Conservation (phyloP, 2,797 vertebrate genomes). For the Micropoecilia bifurca region DNA sequence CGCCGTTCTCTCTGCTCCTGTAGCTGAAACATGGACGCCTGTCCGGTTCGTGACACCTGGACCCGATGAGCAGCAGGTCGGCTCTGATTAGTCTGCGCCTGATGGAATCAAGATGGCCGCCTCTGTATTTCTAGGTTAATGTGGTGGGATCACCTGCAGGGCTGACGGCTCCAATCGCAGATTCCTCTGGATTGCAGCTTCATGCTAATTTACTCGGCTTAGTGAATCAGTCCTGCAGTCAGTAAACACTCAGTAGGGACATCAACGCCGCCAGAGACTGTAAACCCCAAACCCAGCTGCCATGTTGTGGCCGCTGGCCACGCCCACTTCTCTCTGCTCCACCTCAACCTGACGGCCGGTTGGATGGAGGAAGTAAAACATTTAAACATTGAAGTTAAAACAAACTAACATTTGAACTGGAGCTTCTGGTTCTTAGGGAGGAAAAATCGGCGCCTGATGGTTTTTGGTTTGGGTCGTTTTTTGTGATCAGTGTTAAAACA, state of each 20-base stretch:
- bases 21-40: neutral
- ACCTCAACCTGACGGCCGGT: no score
- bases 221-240: neutral
- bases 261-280: neutral
- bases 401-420: neutral
- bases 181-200: slow-evolving; percentile 2
- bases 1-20: no score
- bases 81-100: neutral
- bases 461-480: no score
- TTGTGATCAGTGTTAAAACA: neutral
- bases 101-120: neutral
- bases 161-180: neutral
- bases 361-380: neutral
- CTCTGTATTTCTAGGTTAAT: slow-evolving; percentile 3
- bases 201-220: slow-evolving; percentile 9
- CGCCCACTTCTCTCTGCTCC: no score
- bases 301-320: no score
- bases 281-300: neutral
- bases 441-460: no score
- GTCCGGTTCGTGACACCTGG: neutral
- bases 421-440: neutral
- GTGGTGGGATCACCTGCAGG: neutral
- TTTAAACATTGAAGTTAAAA: neutral
- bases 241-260: neutral
- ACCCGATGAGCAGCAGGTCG: neutral